Conservation (phyloP, 2,797 vertebrate species). For the Urophycis tenuis region DNA sequence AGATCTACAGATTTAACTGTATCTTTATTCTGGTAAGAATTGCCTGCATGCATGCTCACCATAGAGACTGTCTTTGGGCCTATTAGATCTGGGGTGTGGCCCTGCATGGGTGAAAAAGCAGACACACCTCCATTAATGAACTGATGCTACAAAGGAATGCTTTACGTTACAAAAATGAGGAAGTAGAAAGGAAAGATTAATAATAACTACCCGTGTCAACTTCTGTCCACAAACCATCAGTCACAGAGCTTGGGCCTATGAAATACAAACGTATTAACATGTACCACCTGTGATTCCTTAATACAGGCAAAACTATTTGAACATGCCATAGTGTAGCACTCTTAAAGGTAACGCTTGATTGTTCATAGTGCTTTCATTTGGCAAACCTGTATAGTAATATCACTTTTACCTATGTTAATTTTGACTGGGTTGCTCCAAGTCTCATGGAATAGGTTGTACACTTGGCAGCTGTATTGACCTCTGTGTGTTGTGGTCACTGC, state of each 20-base stretch:
- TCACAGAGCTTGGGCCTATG: slow-evolving; percentile 62
- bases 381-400: not conserved
- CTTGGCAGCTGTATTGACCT: slow-evolving; percentile 74
- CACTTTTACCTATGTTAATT: slow-evolving; percentile 70
- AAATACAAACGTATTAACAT: slow-evolving; percentile 2
- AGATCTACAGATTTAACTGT: not conserved
- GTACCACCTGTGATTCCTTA: not conserved
- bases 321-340: too few species aligned
- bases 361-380: not conserved
- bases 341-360: too few species aligned
- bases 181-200: slow-evolving; percentile 1
- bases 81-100: slow-evolving; percentile 12
- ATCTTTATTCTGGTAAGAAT: not conserved
- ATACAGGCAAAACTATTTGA: not conserved
- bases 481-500: slow-evolving; percentile 77
- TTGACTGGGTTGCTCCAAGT: slow-evolving; percentile 69
- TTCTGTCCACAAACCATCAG: slow-evolving; percentile 57
- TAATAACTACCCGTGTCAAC: slow-evolving; percentile 44
- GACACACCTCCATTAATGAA: not conserved
- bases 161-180: not conserved
- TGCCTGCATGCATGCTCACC: slow-evolving; percentile 34
- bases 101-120: slow-evolving; percentile 17
- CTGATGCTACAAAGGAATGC: not conserved
- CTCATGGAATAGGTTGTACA: slow-evolving; percentile 77
- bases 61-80: slow-evolving; percentile 33